phyloP scores from a whole-genome alignment of 2,797 vertebrate species.

The Mormyrops attenuatus region DNA sequence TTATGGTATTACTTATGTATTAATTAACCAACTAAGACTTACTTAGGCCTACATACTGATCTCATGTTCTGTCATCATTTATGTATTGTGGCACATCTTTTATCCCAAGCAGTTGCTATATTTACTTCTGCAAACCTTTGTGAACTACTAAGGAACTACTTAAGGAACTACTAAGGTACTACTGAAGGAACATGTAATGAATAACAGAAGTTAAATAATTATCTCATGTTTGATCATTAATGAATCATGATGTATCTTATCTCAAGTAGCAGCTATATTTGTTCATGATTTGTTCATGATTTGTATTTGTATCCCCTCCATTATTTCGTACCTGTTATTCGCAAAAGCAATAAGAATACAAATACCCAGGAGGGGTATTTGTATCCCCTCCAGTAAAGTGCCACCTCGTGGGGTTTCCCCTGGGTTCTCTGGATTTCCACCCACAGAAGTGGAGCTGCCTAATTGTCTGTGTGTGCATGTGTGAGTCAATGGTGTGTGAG shows the following conservation, averaged over 20 bases:
- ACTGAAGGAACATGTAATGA: neutral
- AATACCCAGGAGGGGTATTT: too few relatives aligned
- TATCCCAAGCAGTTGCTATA: neutral
- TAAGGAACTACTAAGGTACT: too few relatives aligned
- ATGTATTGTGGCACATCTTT: neutral
- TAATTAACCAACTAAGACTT: neutral
- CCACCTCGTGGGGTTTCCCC: neutral
- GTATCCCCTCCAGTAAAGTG: neutral
- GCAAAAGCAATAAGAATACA: too few relatives aligned
- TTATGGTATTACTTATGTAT: neutral
- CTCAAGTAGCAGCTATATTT: neutral
- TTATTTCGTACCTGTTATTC: too few relatives aligned
- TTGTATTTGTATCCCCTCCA: neutral
- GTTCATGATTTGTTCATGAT: neutral
- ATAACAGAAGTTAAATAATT: neutral
- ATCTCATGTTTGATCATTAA: neutral
- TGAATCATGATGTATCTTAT: neutral
- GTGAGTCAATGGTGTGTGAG: neutral
- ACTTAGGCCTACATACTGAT: neutral
- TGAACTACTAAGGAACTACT: neutral
- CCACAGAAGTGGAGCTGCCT: neutral
- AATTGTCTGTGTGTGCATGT: neutral
- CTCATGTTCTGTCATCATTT: neutral
- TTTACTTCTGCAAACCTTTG: neutral
- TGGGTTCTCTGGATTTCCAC: neutral